A percentile compares a stretch with the other conserved stretches of the same genome.
These are phyloP conservation scores for Drosophila takahashii DNA, from an alignment of 1,140 invertebrate species.

Conservation along the genomic window DNA sequence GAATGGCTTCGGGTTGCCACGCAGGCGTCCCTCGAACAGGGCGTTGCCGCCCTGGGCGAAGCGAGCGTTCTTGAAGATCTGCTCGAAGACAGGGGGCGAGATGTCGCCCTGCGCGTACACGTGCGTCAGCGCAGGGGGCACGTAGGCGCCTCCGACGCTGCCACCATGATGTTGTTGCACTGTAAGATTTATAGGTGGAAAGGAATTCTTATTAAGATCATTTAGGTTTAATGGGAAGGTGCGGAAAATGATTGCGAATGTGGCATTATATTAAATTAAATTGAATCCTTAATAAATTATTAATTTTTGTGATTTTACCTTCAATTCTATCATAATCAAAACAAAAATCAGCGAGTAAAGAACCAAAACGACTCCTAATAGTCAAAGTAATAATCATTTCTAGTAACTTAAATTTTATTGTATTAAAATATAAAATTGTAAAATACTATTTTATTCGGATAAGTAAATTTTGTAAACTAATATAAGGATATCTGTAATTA, in stretches of 20 bases:
- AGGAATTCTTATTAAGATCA: slow-evolving; percentile 9
- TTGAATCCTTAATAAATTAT: background rate
- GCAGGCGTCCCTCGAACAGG: slow-evolving; percentile 95
- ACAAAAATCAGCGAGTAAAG: background rate
- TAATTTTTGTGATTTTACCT: background rate
- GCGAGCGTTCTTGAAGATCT: slow-evolving; percentile 96
- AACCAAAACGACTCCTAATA: background rate
- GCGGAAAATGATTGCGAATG: background rate
- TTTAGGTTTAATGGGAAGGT: background rate
- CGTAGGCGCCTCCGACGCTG: slow-evolving; percentile 68
- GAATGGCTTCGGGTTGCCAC: slow-evolving; percentile 96
- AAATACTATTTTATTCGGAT: background rate
- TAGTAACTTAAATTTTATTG: background rate
- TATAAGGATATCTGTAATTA: background rate
- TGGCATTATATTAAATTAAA: background rate
- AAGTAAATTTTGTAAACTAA: background rate
- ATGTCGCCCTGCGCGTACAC: slow-evolving; percentile 87
- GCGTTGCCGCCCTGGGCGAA: slow-evolving; percentile 97
- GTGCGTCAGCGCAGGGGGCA: slow-evolving; percentile 78
- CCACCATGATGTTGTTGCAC: slow-evolving; percentile 80
- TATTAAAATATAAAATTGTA: background rate
- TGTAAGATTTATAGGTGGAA: slow-evolving; percentile 32
- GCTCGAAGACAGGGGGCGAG: slow-evolving; percentile 95
- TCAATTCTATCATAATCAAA: background rate
- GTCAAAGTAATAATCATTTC: background rate